A percentile compares a stretch with the other conserved stretches of the same genome.
These are phyloP conservation scores for Tachypleus tridentatus DNA, from an alignment of 1,140 invertebrate species.

Conservation along the genomic window DNA sequence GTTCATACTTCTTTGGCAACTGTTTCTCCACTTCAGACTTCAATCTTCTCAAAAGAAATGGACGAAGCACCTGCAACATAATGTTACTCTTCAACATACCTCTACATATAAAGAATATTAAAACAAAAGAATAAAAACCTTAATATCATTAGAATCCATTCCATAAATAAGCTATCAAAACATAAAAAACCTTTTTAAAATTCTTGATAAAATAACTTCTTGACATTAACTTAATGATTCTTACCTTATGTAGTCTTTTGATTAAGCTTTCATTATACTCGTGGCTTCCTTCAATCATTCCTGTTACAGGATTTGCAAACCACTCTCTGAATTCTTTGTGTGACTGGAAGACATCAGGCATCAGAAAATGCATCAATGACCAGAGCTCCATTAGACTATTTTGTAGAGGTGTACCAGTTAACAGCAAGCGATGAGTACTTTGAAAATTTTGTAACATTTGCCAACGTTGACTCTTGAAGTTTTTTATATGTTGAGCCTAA, in stretches of 20 bases:
- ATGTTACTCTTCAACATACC: background rate
- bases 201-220: no score
- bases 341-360: slow-evolving; percentile 98
- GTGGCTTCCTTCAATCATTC: slow-evolving; percentile 93
- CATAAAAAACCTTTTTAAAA: background rate
- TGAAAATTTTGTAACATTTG: slow-evolving; percentile 94
- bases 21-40: slow-evolving; percentile 99
- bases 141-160: no score
- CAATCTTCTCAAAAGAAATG: slow-evolving; percentile 87
- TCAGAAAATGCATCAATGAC: slow-evolving; percentile 99
- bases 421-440: slow-evolving; percentile 79
- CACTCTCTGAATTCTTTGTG: slow-evolving; percentile 92
- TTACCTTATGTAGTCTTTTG: slow-evolving; percentile 86
- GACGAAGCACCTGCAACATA: slow-evolving; percentile 66
- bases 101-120: background rate
- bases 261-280: slow-evolving; percentile 93
- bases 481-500: slow-evolving; percentile 96
- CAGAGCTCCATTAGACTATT: slow-evolving; percentile 99
- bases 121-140: no score
- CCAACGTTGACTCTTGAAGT: slow-evolving; percentile 99
- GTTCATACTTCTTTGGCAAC: slow-evolving; percentile 98
- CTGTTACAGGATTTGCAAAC: slow-evolving; percentile 97
- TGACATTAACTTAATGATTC: no score
- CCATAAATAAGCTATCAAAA: background rate
- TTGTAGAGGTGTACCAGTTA: slow-evolving; percentile 97